phyloP scores from a whole-genome alignment of 2,113 vertebrate genomes.

The Parotia lawesii region DNA sequence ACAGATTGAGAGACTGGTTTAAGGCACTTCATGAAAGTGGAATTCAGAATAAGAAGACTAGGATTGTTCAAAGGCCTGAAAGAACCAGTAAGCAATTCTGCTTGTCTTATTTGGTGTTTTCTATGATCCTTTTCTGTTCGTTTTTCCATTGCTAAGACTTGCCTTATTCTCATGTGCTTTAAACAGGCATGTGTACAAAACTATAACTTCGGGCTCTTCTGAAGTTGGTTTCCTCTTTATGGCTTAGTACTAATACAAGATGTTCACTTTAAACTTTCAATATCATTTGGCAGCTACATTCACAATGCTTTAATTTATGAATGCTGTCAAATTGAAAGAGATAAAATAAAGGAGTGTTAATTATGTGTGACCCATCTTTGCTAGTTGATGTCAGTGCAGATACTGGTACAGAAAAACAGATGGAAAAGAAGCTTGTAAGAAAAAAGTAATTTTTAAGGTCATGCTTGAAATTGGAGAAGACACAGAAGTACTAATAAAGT shows the following conservation, averaged over 20 bases:
- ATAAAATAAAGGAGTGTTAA: background rate
- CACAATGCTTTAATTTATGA: background rate
- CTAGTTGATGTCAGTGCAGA: background rate
- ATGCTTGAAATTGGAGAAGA: background rate
- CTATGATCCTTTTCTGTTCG: background rate
- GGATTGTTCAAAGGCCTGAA: conserved; percentile 81
- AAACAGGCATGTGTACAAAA: background rate
- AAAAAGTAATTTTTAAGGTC: background rate
- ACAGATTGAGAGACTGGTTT: conserved; percentile 91
- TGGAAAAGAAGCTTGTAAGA: background rate
- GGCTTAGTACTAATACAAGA: background rate
- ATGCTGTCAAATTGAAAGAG: background rate
- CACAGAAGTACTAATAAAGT: background rate
- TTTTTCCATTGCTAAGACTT: background rate
- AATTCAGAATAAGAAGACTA: conserved; percentile 84
- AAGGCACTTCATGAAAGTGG: conserved; percentile 90
- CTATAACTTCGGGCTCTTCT: background rate
- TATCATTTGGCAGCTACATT: background rate
- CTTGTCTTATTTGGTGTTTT: background rate
- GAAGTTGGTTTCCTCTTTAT: background rate
- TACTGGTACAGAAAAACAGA: background rate
- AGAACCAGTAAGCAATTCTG: conserved; percentile 83
- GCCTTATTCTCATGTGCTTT: background rate
- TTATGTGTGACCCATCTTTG: background rate
- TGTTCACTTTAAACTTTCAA: background rate